A percentile compares a stretch with the other conserved stretches of the same genome.
phyloP scores from a whole-genome alignment of 2,888 invertebrate genomes.

The Acrobasis suavella region DNA sequence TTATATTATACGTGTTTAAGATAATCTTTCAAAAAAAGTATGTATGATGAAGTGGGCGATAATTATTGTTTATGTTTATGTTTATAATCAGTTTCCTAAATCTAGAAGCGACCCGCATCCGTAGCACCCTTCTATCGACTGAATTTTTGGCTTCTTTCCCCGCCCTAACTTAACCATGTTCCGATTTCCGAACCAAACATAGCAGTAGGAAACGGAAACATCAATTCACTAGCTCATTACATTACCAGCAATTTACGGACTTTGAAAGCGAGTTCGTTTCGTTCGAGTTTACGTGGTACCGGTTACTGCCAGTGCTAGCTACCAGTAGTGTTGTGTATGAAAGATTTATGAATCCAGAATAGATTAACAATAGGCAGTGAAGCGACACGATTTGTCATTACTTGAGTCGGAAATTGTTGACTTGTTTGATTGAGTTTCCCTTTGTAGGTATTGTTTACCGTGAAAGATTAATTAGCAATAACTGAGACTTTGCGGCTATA shows the following conservation, averaged over 20 bases:
- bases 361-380: too few relatives aligned
- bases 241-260: slow-evolving; percentile 23
- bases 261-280: slow-evolving; percentile 4
- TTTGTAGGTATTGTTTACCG: neutral
- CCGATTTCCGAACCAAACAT: slow-evolving; percentile 36
- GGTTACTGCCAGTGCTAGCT: neutral
- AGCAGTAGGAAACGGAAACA: slow-evolving; percentile 45
- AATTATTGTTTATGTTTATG: slow-evolving; percentile 17
- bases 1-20: too few relatives aligned
- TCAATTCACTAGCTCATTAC: slow-evolving; percentile 38
- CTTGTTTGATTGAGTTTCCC: neutral
- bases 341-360: neutral
- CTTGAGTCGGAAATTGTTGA: too few relatives aligned
- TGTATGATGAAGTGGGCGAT: neutral
- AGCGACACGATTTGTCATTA: too few relatives aligned
- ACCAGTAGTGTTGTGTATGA: neutral
- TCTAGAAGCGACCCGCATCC: slow-evolving; percentile 14
- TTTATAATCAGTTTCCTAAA: slow-evolving; percentile 6
- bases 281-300: slow-evolving; percentile 2
- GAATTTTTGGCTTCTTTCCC: too few relatives aligned
- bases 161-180: neutral
- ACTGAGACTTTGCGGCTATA: too few relatives aligned
- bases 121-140: neutral
- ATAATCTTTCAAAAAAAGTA: neutral
- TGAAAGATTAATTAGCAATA: too few relatives aligned